These are phyloP conservation scores for Callionymus lyra DNA, from an alignment of 2,113 vertebrate genomes.

Conservation along the genomic window DNA sequence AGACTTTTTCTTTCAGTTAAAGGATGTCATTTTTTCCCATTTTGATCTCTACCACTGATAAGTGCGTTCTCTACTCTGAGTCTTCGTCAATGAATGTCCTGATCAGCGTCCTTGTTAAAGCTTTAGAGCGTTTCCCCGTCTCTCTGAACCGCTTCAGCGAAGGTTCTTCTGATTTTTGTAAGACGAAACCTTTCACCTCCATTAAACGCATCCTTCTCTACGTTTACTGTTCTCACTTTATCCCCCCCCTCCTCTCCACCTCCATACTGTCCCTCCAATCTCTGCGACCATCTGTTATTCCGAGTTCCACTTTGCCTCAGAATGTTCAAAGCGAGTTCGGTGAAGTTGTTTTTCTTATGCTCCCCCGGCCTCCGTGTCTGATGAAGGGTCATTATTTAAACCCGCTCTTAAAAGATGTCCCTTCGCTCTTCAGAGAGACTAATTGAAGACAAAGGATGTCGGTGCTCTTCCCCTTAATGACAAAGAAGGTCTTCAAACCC, in stretches of 20 bases:
- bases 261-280: constrained; percentile 17
- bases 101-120: too few species aligned
- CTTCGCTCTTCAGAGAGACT: constrained; percentile 57
- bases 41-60: too few species aligned
- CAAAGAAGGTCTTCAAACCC: constrained; percentile 44
- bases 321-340: constrained; percentile 53
- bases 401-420: constrained; percentile 62
- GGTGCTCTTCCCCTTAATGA: constrained; percentile 59
- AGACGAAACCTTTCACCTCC: constrained; percentile 1
- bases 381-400: constrained; percentile 71
- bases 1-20: too few species aligned
- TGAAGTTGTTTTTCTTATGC: constrained; percentile 40
- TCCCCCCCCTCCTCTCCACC: constrained; percentile 1
- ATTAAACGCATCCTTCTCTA: not conserved
- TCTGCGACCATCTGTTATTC: constrained; percentile 42
- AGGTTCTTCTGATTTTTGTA: not conserved
- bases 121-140: too few species aligned
- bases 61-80: too few species aligned
- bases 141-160: too few species aligned
- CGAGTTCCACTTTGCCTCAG: constrained; percentile 32
- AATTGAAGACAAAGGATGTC: constrained; percentile 69
- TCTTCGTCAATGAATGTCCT: too few species aligned
- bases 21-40: too few species aligned
- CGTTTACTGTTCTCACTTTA: constrained; percentile 10
- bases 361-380: constrained; percentile 36